Percentiles rank a stretch among this genome's conserved stretches.
Evolutionary conservation across 2,113 vertebrate species (phyloP).

Genomic region (Paraplagusia blochii): DNA sequence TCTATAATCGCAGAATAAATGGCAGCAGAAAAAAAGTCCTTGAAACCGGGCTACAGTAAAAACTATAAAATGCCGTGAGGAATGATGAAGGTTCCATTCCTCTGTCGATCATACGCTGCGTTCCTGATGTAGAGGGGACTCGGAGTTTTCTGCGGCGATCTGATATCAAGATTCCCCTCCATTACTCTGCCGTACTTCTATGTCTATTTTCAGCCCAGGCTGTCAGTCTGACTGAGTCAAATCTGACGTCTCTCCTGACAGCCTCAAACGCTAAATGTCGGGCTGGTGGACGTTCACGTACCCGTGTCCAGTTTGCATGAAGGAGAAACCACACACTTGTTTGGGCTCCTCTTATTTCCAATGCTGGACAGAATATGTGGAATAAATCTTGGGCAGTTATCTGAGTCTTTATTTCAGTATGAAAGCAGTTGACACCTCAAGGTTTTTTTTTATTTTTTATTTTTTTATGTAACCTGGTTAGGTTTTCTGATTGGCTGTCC

Average conservation of each 20-base stretch:
- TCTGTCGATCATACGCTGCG: background rate
- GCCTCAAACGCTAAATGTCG: constrained; percentile 55
- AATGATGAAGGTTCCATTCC: too few species aligned
- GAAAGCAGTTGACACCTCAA: too few species aligned
- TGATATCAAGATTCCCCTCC: constrained; percentile 57
- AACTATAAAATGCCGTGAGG: too few species aligned
- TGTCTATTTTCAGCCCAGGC: constrained; percentile 65
- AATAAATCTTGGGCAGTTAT: background rate
- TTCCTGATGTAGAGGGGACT: constrained; percentile 25
- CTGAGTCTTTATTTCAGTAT: too few species aligned
- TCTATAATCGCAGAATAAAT: too few species aligned
- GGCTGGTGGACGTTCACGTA: constrained; percentile 30
- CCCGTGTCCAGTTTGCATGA: constrained; percentile 2
- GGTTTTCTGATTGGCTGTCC: too few species aligned
- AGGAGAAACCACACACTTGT: constrained; percentile 2
- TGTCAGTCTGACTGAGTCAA: constrained; percentile 62
- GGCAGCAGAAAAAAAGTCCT: too few species aligned
- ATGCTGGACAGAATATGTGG: background rate
- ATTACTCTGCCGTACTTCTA: constrained; percentile 35
- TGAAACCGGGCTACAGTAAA: too few species aligned
- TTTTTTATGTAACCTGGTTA: too few species aligned
- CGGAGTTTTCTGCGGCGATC: constrained; percentile 26
- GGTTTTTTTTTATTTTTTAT: too few species aligned
- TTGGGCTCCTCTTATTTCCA: constrained; percentile 2
- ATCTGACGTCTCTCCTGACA: constrained; percentile 60